Conservation (phyloP, 2,888 invertebrate genomes). For the Acanthosoma haemorrhoidale region DNA sequence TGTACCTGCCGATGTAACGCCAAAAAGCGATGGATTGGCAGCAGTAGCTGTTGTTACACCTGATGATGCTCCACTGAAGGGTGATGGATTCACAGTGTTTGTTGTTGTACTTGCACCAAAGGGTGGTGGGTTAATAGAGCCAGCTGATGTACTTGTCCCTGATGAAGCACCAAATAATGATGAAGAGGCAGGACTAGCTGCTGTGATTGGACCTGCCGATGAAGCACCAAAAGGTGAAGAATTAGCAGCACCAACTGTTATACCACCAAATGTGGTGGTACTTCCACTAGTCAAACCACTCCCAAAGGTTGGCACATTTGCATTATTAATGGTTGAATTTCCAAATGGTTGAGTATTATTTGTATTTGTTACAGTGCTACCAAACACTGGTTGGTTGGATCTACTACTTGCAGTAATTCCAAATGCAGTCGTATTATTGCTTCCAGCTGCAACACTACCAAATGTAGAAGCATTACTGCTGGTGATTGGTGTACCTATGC, state of each 20-base stretch:
- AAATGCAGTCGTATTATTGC: not conserved
- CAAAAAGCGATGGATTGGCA: not conserved
- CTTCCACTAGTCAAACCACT: constrained; percentile 3
- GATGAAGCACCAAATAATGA: no score
- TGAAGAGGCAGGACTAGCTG: no score
- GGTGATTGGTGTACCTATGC: not conserved
- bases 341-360: not conserved
- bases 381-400: not conserved
- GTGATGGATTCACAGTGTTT: not conserved
- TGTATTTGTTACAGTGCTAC: not conserved
- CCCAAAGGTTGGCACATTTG: not conserved
- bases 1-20: not conserved
- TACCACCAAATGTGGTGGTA: not conserved
- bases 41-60: not conserved
- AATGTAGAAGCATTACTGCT: not conserved
- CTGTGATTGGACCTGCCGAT: not conserved
- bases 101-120: not conserved
- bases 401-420: not conserved
- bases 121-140: not conserved
- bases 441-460: not conserved
- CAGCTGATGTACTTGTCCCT: not conserved
- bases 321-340: not conserved
- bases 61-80: not conserved
- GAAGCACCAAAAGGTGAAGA: not conserved
- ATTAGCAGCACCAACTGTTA: not conserved